Evolutionary conservation across 2,888 invertebrate genomes (phyloP), one percentile per base, ranked within the genome.

Genomic region (Odontomyia ornata): DNA sequence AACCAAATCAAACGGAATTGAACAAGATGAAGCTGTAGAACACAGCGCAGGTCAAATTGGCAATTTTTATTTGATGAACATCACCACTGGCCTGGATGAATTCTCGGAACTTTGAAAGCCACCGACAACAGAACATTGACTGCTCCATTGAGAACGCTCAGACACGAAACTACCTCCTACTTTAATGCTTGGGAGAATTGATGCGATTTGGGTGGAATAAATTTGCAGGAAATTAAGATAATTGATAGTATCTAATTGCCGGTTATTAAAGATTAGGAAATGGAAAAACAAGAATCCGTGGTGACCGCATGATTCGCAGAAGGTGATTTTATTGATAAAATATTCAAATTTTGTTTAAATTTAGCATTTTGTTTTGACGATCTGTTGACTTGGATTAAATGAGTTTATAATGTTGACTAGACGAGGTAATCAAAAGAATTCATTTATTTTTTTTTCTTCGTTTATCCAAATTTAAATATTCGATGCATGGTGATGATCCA

Each of bases 191-290:
- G 64, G 64, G 25, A 27, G 64, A n/a, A 64, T 5, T 64, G 28
- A 64, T 64, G 64, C 13, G 15, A 30, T 28, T 64, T 4, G 67
- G 43, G 67, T 27, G 67, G 46, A 67, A 67, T 67, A 67, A 67
- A 46, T 67, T 67, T 67, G 46, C 67, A 67, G 46, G 67, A 67
- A 67, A 67, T 67, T 67, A 46, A 67, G 43, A 0, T 46, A 67
- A 67, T 67, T 67, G 46, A 67, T 67, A 46, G 67, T 5, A 21
- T 46, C 67, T 67, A 67, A 67, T 67, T 67, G 67, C 15, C 46
- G 46, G 46, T 67, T 67, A 67, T 67, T 67, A 67, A 67, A 46
- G 27, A 64, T n/a, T 52, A 52, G 52, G 52, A 52, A 52, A 52
- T 52, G 52, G 52, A 4, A 52, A 52, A 52, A 15, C 52, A 9